A percentile compares a stretch with the other conserved stretches of the same genome.
phyloP scores from a whole-genome alignment of 2,797 vertebrate species.

The Toxotes lorentzi region DNA sequence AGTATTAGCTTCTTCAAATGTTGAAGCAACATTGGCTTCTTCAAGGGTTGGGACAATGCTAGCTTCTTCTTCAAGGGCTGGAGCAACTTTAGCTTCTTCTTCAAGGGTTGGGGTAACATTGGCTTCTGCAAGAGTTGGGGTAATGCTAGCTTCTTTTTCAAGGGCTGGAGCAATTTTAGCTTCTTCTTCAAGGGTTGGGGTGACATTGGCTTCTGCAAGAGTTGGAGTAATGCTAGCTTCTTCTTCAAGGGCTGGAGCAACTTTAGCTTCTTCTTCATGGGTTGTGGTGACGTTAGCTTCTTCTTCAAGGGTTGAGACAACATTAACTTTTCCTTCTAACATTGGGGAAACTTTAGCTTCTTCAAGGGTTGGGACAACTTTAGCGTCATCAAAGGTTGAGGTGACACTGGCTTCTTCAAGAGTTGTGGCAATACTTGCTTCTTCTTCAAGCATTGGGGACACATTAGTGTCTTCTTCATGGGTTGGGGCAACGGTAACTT shows the following conservation, averaged over 20 bases:
- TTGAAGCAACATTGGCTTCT: not conserved
- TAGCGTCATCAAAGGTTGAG: not conserved
- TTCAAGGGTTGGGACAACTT: not conserved
- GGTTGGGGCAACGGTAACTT: not conserved
- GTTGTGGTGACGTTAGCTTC: not conserved
- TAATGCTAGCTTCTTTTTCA: not conserved
- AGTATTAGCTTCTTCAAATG: not conserved
- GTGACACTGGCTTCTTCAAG: not conserved
- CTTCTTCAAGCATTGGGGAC: not conserved
- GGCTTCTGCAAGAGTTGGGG: not conserved
- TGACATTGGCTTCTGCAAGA: not conserved
- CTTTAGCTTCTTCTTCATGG: not conserved
- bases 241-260: not conserved
- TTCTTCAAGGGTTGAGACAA: conserved; percentile 15
- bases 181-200: not conserved
- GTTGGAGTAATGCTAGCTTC: not conserved
- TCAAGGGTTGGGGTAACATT: not conserved
- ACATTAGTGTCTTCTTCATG: not conserved
- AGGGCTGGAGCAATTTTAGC: not conserved
- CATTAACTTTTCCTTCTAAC: not conserved
- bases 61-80: conserved; percentile 5
- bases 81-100: not conserved
- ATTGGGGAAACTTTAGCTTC: not conserved
- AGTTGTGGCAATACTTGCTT: not conserved
- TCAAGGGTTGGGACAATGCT: not conserved